phyloP scores from a whole-genome alignment of 2,113 vertebrate species.

The Nymphicus hollandicus region DNA sequence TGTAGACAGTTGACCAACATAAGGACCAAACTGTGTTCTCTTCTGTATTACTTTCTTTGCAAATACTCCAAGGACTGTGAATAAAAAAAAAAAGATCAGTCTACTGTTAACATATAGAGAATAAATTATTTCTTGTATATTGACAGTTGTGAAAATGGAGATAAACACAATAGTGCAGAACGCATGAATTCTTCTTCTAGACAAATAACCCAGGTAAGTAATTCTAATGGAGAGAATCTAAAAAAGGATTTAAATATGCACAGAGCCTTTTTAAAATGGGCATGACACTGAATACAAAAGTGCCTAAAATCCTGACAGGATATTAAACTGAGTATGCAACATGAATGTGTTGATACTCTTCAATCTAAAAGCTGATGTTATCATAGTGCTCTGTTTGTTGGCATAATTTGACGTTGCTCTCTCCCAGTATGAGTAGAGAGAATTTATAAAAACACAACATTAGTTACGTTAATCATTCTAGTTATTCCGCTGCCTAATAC shows the following conservation, averaged over 20 bases:
- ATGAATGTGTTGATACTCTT: neutral
- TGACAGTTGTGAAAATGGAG: neutral
- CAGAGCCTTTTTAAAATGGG: neutral
- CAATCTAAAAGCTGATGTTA: neutral
- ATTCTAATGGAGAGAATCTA: neutral
- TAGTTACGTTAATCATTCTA: neutral
- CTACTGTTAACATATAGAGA: neutral
- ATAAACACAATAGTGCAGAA: neutral
- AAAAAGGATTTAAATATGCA: neutral
- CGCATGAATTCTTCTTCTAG: neutral
- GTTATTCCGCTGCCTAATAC: neutral
- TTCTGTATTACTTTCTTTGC: slow-evolving; percentile 68
- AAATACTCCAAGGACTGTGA: slow-evolving; percentile 63
- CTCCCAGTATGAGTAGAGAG: neutral
- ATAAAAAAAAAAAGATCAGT: neutral
- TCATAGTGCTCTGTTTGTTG: neutral
- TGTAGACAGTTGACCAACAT: slow-evolving; percentile 64
- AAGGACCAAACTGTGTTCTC: slow-evolving; percentile 66
- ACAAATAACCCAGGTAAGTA: neutral
- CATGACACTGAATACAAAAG: neutral
- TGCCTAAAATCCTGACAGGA: neutral
- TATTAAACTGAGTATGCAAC: neutral
- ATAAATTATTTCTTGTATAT: neutral
- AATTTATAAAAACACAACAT: neutral
- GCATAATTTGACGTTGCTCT: neutral